phyloP scores from a whole-genome alignment of 2,888 invertebrate genomes.

The Drosophila paranaensis region DNA sequence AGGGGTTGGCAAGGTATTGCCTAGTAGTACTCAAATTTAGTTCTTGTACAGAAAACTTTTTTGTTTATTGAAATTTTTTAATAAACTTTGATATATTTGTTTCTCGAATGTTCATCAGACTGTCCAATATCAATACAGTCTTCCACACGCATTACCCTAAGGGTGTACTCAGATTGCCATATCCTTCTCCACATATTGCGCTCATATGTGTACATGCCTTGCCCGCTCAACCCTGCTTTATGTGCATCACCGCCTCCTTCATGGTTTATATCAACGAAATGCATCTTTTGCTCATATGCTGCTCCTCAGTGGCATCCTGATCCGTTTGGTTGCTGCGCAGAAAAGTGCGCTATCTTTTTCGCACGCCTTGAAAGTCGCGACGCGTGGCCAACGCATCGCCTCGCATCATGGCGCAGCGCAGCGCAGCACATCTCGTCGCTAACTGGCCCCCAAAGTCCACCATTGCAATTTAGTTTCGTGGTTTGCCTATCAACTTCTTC shows the following conservation, averaged over 20 bases:
- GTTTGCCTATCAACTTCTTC: conserved; percentile 67
- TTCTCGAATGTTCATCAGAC: neutral
- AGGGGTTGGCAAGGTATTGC: too few relatives aligned
- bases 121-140: neutral
- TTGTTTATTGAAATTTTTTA: too few relatives aligned
- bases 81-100: too few relatives aligned
- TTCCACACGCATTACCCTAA: too few relatives aligned
- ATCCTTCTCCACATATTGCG: neutral
- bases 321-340: conserved; percentile 51
- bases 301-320: conserved; percentile 6
- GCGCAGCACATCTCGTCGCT: conserved; percentile 10
- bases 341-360: conserved; percentile 77
- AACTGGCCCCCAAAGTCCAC: conserved; percentile 38
- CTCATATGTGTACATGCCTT: neutral
- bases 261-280: conserved; percentile 1
- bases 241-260: conserved; percentile 9
- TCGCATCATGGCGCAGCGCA: neutral
- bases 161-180: neutral
- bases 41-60: too few relatives aligned
- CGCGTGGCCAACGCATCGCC: neutral
- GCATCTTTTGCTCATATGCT: conserved; percentile 6
- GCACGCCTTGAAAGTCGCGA: conserved; percentile 50
- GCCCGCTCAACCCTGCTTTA: conserved; percentile 3
- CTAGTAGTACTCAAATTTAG: neutral
- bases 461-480: conserved; percentile 76